A percentile compares a stretch with the other conserved stretches of the same genome.
phyloP scores from a whole-genome alignment of 2,797 vertebrate genomes.

The Oreortyx pictus region DNA sequence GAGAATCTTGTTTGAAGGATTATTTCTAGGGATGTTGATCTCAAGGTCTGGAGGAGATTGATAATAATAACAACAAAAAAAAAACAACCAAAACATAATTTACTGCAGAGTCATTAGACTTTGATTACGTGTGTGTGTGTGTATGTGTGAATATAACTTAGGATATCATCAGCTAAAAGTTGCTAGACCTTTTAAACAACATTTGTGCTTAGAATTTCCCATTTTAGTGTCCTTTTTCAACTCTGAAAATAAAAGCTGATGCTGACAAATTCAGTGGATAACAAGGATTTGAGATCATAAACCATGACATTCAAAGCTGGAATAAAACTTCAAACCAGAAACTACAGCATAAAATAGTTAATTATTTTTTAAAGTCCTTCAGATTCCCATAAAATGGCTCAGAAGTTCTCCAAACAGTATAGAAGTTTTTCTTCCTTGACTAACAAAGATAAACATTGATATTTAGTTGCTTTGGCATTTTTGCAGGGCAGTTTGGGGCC shows the following conservation, averaged over 20 bases:
- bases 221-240: conserved; percentile 19
- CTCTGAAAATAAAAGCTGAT: conserved; percentile 9
- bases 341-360: conserved; percentile 26
- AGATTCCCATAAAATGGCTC: conserved; percentile 7
- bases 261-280: neutral
- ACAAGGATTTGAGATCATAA: neutral
- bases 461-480: conserved; percentile 60
- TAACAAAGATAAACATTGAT: conserved; percentile 46
- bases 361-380: conserved; percentile 54
- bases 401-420: conserved; percentile 20
- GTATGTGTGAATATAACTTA: neutral
- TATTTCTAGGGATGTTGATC: neutral
- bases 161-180: neutral
- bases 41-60: neutral
- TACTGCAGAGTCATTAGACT: neutral
- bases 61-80: neutral
- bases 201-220: neutral
- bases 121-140: neutral
- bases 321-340: conserved; percentile 37
- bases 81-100: neutral
- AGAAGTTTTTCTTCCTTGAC: conserved; percentile 38
- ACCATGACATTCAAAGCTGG: neutral
- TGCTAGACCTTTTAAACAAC: neutral
- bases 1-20: neutral
- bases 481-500: conserved; percentile 36